Percentiles rank a stretch among this genome's conserved stretches.
These are phyloP conservation scores for Xiphorhynchus erythropygius DNA, from an alignment of 2,797 vertebrate species.

Conservation along the genomic window DNA sequence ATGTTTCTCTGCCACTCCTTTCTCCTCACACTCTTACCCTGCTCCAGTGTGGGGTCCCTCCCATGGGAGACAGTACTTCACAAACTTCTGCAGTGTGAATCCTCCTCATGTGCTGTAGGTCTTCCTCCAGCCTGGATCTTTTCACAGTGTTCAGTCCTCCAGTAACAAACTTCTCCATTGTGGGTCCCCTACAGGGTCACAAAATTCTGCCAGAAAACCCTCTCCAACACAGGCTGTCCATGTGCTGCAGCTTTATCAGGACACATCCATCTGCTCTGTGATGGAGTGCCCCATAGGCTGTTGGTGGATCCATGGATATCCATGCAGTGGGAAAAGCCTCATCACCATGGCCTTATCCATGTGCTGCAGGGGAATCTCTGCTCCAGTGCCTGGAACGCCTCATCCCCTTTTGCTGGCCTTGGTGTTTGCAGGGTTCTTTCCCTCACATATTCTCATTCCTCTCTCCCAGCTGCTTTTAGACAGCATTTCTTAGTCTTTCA, in stretches of 20 bases:
- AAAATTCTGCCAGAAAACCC: background rate
- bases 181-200: background rate
- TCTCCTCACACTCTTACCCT: background rate
- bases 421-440: background rate
- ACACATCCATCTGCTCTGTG: background rate
- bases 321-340: background rate
- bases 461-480: background rate
- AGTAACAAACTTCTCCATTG: background rate
- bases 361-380: background rate
- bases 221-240: background rate
- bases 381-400: background rate
- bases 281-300: background rate
- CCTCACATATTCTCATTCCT: background rate
- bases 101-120: background rate
- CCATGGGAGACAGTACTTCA: background rate
- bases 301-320: background rate
- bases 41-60: too few species aligned
- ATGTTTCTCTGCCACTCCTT: background rate
- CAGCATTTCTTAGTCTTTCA: background rate
- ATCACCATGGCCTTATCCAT: background rate
- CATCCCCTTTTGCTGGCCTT: background rate
- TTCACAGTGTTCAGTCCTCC: background rate
- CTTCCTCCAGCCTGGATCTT: fast-evolving
- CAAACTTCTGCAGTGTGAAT: background rate
- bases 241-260: background rate